phyloP scores from a whole-genome alignment of 1,140 invertebrate genomes.

The Ips nitidus region DNA sequence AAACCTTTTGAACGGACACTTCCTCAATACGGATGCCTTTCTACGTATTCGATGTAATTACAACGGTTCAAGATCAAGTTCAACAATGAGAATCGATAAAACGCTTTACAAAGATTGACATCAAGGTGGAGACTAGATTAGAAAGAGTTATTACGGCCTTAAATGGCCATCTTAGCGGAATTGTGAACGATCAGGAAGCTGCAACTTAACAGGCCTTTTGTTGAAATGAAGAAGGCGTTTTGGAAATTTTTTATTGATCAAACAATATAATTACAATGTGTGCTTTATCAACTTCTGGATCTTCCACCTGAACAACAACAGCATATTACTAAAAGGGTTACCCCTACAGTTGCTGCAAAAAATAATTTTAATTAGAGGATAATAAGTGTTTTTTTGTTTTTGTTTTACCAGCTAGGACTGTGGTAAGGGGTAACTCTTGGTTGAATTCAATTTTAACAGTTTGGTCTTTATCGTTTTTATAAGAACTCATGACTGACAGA shows the following conservation, averaged over 20 bases:
- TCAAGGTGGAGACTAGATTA: constrained; percentile 7
- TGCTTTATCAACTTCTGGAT: constrained; percentile 1
- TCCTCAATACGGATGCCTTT: constrained; percentile 3
- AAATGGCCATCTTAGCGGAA: neutral
- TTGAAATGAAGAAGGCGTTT: no score
- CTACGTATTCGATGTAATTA: neutral
- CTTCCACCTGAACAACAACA: constrained; percentile 19
- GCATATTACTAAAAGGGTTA: constrained; percentile 16
- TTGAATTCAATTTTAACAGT: no score
- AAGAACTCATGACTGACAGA: no score
- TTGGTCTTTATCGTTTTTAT: no score
- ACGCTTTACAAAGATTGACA: constrained; percentile 1
- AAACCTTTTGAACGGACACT: constrained; percentile 1
- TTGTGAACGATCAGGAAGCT: neutral
- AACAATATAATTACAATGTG: no score
- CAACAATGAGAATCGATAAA: constrained; percentile 15
- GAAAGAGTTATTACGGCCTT: constrained; percentile 7
- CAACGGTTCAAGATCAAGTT: constrained; percentile 17
- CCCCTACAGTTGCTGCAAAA: constrained; percentile 11
- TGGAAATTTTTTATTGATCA: no score
- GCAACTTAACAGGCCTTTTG: no score
- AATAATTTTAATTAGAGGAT: no score
- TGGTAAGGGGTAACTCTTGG: no score
- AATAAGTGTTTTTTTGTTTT: no score
- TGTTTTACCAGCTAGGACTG: no score